Evolutionary conservation across 2,797 vertebrate species (phyloP), one percentile per base, ranked within the genome.

Genomic region (Percopsis omiscomaycus): DNA sequence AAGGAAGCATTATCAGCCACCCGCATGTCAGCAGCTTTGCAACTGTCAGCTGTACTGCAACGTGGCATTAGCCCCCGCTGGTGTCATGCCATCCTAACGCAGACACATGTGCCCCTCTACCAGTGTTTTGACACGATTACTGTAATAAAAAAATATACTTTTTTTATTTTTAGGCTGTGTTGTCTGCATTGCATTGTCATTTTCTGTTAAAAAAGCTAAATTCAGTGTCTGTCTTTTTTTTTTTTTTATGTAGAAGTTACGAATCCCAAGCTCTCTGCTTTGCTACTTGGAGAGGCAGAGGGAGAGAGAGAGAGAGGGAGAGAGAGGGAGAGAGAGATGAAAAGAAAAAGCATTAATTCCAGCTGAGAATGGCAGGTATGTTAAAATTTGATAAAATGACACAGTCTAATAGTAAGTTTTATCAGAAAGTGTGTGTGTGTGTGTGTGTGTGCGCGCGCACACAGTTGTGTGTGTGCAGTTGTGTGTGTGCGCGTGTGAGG

Each of bases 11-110:
- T 80, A 83, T 89, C 78, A 75, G 76, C 74, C 78, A 70, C 78
- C 54, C 4, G 78, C 84, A 71, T 80, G 89, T 91, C 87, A 92
- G 87, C 87, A 78, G 59, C 87, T 89, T 85, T 78, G 74, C 79
- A 79, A 85, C 84, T 55, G 13, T 78, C 71, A 66, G 80, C 84
- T 79, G 71, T 79, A 79, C 75, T 59, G 65, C 61, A 28, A 75
- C 64, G 50, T 28, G 60, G 68, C 60, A 70, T 77, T 73, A 64
- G 3, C 55, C 46, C 59, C 3, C 8, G 65, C 62, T 46, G 64
- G 55, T 58, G 53, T 53, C 45, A 30, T 54, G 28, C 1, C 54
- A 59, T 57, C 29, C 30, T 48, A 50, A 15, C 29, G 61, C 59
- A 12, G 54, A 52, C 65, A 59, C 44, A 12, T 47, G 61, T 66